These are phyloP conservation scores for Drosophila heteroneura DNA, from an alignment of 2,888 invertebrate species.

Conservation along the genomic window DNA sequence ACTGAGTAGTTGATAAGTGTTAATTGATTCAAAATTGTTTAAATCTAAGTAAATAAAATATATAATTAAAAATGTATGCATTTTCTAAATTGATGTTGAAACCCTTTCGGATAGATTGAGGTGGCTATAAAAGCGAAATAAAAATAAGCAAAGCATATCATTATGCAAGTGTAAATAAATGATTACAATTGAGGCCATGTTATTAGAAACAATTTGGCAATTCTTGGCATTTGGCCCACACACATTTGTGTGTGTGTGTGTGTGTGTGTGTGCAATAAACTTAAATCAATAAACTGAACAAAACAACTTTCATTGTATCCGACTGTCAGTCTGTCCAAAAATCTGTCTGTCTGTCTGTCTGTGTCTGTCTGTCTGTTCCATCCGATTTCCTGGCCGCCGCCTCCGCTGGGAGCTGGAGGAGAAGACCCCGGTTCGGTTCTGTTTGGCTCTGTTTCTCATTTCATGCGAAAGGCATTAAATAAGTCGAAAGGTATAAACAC, in stretches of 20 bases:
- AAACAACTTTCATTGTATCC: conserved; percentile 67
- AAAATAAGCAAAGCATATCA: not conserved
- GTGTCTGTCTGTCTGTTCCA: conserved; percentile 10
- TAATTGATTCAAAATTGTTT: not conserved
- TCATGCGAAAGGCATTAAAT: conserved; percentile 79
- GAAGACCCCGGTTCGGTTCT: conserved; percentile 26
- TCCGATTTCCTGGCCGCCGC: conserved; percentile 11
- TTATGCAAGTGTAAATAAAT: conserved; percentile 21
- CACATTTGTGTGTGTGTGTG: conserved; percentile 47
- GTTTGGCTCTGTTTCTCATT: conserved; percentile 73
- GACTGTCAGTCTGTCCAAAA: conserved; percentile 21
- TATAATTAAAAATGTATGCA: not conserved
- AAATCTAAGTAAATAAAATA: not conserved
- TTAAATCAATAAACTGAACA: conserved; percentile 75
- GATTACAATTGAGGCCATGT: conserved; percentile 47
- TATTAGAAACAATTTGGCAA: conserved; percentile 40
- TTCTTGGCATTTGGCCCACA: conserved; percentile 51
- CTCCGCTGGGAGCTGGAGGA: not conserved
- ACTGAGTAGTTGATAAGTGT: not conserved
- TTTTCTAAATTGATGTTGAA: not conserved
- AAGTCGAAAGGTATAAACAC: conserved; percentile 80
- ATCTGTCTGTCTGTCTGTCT: conserved; percentile 14
- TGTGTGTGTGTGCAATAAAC: conserved; percentile 69
- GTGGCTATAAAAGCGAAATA: not conserved
- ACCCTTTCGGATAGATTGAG: not conserved